A percentile compares a stretch with the other conserved stretches of the same genome.
Evolutionary conservation across 2,888 invertebrate genomes (phyloP).

Genomic region (Phytoseiulus persimilis): DNA sequence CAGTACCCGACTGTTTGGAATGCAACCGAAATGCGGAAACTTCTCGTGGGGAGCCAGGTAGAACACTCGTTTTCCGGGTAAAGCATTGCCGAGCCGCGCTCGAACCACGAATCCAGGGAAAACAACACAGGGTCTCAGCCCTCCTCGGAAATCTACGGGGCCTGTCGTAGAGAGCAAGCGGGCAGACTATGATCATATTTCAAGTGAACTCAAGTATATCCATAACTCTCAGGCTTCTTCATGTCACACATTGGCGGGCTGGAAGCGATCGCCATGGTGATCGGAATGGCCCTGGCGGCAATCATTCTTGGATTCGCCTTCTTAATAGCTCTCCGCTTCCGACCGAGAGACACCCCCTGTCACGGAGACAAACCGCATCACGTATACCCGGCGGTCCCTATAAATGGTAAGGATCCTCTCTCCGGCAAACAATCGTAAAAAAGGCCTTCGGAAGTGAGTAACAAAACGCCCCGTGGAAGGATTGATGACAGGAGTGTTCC

Average conservation of each 20-base stretch:
- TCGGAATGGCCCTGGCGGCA: conserved; percentile 36
- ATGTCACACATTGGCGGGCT: conserved; percentile 26
- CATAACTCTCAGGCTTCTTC: conserved; percentile 28
- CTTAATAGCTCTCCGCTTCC: conserved; percentile 23
- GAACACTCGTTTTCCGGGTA: too few relatives aligned
- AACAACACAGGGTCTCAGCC: neutral
- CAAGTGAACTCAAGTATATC: neutral
- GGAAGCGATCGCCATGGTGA: conserved; percentile 34
- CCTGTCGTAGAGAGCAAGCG: neutral
- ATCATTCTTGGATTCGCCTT: conserved; percentile 29
- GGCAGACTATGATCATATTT: conserved; percentile 7
- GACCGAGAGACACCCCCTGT: conserved; percentile 16
- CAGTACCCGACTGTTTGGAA: too few relatives aligned
- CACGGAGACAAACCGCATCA: conserved; percentile 37
- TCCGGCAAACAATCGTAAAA: neutral
- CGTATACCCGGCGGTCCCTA: neutral
- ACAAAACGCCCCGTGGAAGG: neutral
- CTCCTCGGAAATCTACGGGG: neutral
- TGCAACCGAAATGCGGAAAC: too few relatives aligned
- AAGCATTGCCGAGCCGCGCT: neutral
- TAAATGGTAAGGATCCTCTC: conserved; percentile 17
- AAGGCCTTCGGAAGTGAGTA: neutral
- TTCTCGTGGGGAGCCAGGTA: too few relatives aligned
- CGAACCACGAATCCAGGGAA: neutral
- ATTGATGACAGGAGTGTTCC: too few relatives aligned